These are phyloP conservation scores for Lathronympha strigana DNA, from an alignment of 2,888 invertebrate species.

Conservation along the genomic window DNA sequence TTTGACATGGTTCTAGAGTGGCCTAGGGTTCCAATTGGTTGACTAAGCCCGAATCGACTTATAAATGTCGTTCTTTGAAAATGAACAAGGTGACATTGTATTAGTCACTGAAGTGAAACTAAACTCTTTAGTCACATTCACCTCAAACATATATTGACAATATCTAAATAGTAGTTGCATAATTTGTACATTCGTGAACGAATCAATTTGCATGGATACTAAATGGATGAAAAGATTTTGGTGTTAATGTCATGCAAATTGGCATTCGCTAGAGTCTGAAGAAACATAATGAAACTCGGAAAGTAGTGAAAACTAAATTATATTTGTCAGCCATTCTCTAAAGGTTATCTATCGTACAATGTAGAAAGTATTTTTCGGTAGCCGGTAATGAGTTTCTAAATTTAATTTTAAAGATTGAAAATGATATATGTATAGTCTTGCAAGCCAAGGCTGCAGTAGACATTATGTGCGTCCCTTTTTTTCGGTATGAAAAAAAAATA, in stretches of 20 bases:
- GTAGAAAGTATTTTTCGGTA: too few species aligned
- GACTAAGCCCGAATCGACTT: conserved; percentile 17
- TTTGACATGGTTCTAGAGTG: neutral
- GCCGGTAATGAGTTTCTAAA: too few species aligned
- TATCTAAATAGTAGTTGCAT: neutral
- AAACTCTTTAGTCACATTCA: neutral
- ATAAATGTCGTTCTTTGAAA: conserved; percentile 6
- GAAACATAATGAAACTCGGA: too few species aligned
- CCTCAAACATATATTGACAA: conserved; percentile 1
- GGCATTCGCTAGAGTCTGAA: neutral
- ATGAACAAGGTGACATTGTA: conserved; percentile 10
- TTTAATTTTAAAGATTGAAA: too few species aligned
- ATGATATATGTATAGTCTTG: too few species aligned
- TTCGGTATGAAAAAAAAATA: too few species aligned
- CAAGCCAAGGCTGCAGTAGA: too few species aligned
- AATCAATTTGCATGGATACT: conserved; percentile 2
- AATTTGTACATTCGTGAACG: neutral
- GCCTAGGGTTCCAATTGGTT: too few species aligned
- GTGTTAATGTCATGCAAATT: conserved; percentile 1
- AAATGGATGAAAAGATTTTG: neutral
- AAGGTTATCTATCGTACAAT: too few species aligned
- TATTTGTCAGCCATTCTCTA: too few species aligned
- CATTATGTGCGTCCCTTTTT: too few species aligned
- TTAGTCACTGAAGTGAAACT: neutral
- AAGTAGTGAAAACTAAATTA: too few species aligned